Evolutionary conservation across 1,140 invertebrate genomes (phyloP).

Genomic region (Lutraria rhynchaena): DNA sequence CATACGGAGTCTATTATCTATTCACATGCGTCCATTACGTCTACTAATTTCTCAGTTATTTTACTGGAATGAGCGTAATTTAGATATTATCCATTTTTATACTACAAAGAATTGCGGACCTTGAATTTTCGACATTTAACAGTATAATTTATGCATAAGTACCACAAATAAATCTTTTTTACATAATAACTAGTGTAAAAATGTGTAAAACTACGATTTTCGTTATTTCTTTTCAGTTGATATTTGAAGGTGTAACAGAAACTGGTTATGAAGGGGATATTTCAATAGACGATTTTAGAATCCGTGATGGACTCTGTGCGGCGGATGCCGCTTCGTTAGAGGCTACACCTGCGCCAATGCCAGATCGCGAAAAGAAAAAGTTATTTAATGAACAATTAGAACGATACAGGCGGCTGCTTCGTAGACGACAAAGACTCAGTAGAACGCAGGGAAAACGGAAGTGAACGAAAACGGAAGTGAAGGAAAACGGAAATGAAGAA

Average conservation of each 20-base stretch:
- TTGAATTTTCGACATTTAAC: too few species aligned
- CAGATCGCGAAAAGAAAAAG: neutral
- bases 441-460: constrained; percentile 4
- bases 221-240: constrained; percentile 49
- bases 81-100: too few species aligned
- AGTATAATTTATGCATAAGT: too few species aligned
- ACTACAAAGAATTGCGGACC: too few species aligned
- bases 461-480: too few species aligned
- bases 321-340: constrained; percentile 23
- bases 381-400: constrained; percentile 48
- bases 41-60: too few species aligned
- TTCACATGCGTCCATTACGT: too few species aligned
- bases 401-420: constrained; percentile 43
- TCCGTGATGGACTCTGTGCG: constrained; percentile 67
- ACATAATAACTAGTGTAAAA: too few species aligned
- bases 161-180: too few species aligned
- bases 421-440: constrained; percentile 20
- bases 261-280: constrained; percentile 73
- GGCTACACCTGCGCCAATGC: neutral
- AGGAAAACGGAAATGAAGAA: too few species aligned
- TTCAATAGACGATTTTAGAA: constrained; percentile 80
- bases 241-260: constrained; percentile 67
- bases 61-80: too few species aligned
- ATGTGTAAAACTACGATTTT: neutral
- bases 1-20: too few species aligned